phyloP scores from a whole-genome alignment of 2,888 invertebrate species.

The Deroplatys truncata region DNA sequence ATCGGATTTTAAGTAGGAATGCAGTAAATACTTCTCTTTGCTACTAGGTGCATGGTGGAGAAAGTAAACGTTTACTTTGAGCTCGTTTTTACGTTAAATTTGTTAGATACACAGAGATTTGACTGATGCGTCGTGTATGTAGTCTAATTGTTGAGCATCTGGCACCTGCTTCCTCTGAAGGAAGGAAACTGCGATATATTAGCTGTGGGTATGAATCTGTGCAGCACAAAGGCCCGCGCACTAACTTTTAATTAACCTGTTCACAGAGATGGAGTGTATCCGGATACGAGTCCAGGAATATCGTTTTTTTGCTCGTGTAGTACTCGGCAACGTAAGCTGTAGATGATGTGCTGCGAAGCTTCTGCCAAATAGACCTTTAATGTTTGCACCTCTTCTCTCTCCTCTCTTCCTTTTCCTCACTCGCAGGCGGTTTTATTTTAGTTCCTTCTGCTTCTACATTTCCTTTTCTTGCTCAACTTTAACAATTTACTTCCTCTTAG shows the following conservation, averaged over 20 bases:
- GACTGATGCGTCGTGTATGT: no score
- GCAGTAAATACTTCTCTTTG: no score
- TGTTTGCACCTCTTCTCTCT: neutral
- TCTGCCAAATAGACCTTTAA: neutral
- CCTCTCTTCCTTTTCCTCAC: neutral
- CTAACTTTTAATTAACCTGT: neutral
- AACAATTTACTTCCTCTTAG: neutral
- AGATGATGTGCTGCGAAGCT: neutral
- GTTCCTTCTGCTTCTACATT: neutral
- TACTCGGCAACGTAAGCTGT: no score
- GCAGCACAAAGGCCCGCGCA: no score
- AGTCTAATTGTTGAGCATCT: neutral
- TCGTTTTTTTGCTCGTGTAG: no score
- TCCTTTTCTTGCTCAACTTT: neutral
- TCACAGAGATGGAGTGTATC: neutral
- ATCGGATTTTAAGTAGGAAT: no score
- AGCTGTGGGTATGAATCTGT: neutral
- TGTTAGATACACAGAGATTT: no score
- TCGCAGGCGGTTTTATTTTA: neutral
- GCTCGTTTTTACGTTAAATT: no score
- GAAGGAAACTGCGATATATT: neutral
- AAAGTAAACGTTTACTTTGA: no score
- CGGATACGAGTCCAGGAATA: no score
- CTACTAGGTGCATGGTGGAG: no score
- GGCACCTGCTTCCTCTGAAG: neutral